These are phyloP conservation scores for Biston betularia DNA, from an alignment of 2,888 invertebrate genomes.

Conservation along the genomic window DNA sequence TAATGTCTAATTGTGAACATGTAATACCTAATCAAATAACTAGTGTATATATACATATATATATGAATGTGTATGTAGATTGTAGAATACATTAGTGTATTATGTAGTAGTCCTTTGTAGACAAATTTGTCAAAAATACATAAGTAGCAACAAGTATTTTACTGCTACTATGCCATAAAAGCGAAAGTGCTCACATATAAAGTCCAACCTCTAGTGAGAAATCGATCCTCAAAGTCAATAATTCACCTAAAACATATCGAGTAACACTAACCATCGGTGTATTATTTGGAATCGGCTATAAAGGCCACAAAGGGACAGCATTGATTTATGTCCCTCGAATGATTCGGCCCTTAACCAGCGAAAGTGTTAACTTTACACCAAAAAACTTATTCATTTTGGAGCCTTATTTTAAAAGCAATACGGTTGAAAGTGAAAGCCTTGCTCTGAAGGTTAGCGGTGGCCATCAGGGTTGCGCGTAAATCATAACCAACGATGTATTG, in stretches of 20 bases:
- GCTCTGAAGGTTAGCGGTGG: slow-evolving; percentile 19
- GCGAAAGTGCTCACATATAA: neutral
- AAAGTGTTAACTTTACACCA: slow-evolving; percentile 68
- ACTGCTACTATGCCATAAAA: neutral
- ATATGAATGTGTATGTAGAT: too few relatives aligned
- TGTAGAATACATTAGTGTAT: too few relatives aligned
- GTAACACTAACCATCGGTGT: slow-evolving; percentile 50
- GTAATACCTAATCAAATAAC: too few relatives aligned
- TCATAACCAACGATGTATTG: slow-evolving; percentile 77
- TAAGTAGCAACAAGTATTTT: neutral
- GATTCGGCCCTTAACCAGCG: slow-evolving; percentile 60
- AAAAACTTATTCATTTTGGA: slow-evolving; percentile 26
- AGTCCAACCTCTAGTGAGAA: slow-evolving; percentile 16
- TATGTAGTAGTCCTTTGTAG: neutral
- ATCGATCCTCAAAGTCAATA: slow-evolving; percentile 41
- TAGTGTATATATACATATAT: neutral
- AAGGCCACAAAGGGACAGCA: slow-evolving; percentile 67
- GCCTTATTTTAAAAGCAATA: slow-evolving; percentile 33
- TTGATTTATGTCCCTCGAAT: slow-evolving; percentile 76
- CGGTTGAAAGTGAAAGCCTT: slow-evolving; percentile 20
- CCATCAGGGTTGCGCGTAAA: slow-evolving; percentile 64
- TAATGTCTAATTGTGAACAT: too few relatives aligned
- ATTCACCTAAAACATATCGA: slow-evolving; percentile 43
- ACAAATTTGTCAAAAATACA: neutral
- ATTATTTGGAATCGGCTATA: slow-evolving; percentile 64